phyloP scores from a whole-genome alignment of 2,797 vertebrate species.

The Tapirus indicus region DNA sequence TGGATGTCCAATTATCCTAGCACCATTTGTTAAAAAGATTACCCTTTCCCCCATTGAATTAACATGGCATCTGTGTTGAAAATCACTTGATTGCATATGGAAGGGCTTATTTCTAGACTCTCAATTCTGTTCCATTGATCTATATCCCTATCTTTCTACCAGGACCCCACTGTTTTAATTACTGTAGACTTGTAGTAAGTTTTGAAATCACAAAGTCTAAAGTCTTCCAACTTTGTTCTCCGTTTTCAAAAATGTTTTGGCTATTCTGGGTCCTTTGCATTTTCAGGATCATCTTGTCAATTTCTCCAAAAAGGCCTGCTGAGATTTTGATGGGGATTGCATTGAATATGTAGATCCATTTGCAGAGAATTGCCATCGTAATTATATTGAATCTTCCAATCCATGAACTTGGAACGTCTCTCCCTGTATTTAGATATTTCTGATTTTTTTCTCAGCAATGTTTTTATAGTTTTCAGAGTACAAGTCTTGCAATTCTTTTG shows the following conservation, averaged over 20 bases:
- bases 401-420: neutral
- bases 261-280: neutral
- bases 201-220: conserved; percentile 39
- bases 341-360: conserved; percentile 1
- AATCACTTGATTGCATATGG: neutral
- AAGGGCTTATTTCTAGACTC: neutral
- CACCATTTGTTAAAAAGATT: neutral
- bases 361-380: neutral
- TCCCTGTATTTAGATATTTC: neutral
- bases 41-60: neutral
- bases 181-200: neutral
- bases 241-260: neutral
- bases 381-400: neutral
- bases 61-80: neutral
- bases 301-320: neutral
- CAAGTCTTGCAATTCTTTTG: neutral
- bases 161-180: neutral
- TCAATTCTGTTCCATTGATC: neutral
- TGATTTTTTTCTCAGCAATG: neutral
- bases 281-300: neutral
- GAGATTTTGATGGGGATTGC: neutral
- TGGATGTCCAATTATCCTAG: neutral
- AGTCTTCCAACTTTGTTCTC: neutral
- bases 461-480: neutral
- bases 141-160: neutral